Evolutionary conservation across 2,888 invertebrate species (phyloP).

Genomic region (Nowickia ferox): DNA sequence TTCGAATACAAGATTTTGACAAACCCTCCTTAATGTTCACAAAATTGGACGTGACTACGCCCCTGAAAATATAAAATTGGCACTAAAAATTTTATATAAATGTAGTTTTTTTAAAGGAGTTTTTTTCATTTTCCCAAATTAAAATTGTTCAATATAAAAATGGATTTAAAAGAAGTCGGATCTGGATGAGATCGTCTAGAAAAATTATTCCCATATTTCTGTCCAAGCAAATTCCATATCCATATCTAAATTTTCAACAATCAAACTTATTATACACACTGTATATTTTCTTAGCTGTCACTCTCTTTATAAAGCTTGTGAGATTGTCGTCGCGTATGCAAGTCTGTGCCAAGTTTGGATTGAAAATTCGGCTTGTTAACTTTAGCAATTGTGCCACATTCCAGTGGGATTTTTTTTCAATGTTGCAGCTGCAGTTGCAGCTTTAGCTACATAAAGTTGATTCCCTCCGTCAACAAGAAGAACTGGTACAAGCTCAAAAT

Average conservation of each 20-base stretch:
- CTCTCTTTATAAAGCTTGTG: slow-evolving; percentile 9
- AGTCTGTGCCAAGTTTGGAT: slow-evolving; percentile 7
- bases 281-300: background rate
- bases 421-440: slow-evolving; percentile 12
- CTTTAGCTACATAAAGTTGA: slow-evolving; percentile 9
- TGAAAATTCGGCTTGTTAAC: slow-evolving; percentile 38
- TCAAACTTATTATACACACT: background rate
- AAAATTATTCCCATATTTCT: background rate
- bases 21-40: no score
- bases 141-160: no score
- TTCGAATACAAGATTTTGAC: no score
- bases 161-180: no score
- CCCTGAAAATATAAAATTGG: no score
- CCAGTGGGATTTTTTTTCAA: slow-evolving; percentile 51
- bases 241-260: background rate
- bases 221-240: background rate
- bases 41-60: no score
- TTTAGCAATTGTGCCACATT: slow-evolving; percentile 59
- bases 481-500: slow-evolving; percentile 23
- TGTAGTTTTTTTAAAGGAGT: no score
- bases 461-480: slow-evolving; percentile 33
- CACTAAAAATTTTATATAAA: no score
- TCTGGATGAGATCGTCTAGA: no score
- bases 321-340: slow-evolving; percentile 37
- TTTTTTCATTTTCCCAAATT: no score